These are phyloP conservation scores for Tragelaphus buxtoni DNA, from an alignment of 2,113 vertebrate genomes.

Conservation along the genomic window DNA sequence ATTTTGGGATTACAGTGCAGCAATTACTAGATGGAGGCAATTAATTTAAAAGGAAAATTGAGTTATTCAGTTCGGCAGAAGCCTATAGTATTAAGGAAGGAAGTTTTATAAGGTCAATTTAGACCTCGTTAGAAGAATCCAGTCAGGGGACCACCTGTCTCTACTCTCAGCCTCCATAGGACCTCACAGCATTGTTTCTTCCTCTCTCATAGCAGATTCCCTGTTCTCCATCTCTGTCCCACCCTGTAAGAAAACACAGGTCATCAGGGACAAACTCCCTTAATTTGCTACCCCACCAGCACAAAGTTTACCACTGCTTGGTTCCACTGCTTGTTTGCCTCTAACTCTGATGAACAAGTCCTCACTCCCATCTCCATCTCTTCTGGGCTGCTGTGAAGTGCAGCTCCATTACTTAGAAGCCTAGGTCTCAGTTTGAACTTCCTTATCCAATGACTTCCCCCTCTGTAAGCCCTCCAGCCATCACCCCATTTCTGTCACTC, in stretches of 20 bases:
- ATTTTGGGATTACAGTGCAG: not conserved
- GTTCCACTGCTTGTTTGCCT: not conserved
- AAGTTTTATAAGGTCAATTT: not conserved
- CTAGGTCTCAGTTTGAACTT: not conserved
- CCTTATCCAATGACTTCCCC: not conserved
- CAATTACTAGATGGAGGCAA: not conserved
- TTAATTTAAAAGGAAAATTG: not conserved
- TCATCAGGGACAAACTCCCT: not conserved
- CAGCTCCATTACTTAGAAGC: not conserved
- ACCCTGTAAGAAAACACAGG: not conserved
- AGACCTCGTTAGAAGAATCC: not conserved
- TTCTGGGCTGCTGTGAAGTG: not conserved
- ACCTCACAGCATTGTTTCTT: not conserved
- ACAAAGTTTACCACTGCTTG: not conserved
- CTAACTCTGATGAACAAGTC: not conserved
- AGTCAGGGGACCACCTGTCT: not conserved
- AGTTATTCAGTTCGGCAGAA: not conserved
- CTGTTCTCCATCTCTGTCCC: not conserved
- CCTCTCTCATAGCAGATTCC: not conserved
- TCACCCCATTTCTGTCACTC: not conserved
- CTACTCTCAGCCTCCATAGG: not conserved
- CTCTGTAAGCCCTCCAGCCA: not conserved
- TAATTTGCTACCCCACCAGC: rapidly evolving
- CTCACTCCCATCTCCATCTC: not conserved
- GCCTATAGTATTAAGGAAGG: not conserved